Evolutionary conservation across 2,797 vertebrate genomes (phyloP).

Genomic region (Gadopsis marmoratus): DNA sequence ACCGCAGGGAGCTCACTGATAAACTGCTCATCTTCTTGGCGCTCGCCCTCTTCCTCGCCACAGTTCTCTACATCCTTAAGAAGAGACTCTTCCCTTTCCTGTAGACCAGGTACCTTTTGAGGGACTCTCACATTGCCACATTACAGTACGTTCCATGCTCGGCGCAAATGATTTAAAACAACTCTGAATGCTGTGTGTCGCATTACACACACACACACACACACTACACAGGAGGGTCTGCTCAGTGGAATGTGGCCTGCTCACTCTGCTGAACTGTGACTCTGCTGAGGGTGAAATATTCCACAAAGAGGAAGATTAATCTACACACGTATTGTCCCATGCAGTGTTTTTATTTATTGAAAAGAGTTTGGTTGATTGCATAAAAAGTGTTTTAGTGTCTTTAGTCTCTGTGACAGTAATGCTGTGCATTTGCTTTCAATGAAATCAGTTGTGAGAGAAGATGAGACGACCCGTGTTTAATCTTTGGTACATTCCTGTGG

Average conservation of each 20-base stretch:
- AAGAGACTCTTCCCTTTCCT: slow-evolving; percentile 97
- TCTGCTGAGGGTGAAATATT: slow-evolving; percentile 25
- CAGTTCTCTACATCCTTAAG: slow-evolving; percentile 96
- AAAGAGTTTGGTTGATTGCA: slow-evolving; percentile 1
- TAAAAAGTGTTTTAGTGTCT: slow-evolving; percentile 3
- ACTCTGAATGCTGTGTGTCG: slow-evolving; percentile 14
- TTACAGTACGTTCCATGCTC: slow-evolving; percentile 14
- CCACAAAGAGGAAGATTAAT: not conserved
- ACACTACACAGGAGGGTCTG: not conserved
- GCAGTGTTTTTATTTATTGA: slow-evolving; percentile 23
- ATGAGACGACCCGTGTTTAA: not conserved
- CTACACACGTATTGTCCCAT: not conserved
- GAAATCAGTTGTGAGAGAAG: not conserved
- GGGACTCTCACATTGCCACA: slow-evolving; percentile 17
- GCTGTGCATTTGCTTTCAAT: slow-evolving; percentile 31
- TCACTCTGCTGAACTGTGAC: slow-evolving; percentile 16
- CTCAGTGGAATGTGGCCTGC: slow-evolving; percentile 35
- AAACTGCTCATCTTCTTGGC: slow-evolving; percentile 98
- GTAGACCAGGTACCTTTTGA: slow-evolving; percentile 67
- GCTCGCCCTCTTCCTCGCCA: slow-evolving; percentile 94
- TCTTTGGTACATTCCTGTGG: slow-evolving; percentile 17
- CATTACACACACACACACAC: slow-evolving; percentile 32
- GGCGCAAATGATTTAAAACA: slow-evolving; percentile 43
- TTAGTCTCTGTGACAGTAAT: slow-evolving; percentile 9
- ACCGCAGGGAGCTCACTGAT: slow-evolving; percentile 95